Conservation (phyloP, 1,140 invertebrate species). For the Rhynchophorus ferrugineus region DNA sequence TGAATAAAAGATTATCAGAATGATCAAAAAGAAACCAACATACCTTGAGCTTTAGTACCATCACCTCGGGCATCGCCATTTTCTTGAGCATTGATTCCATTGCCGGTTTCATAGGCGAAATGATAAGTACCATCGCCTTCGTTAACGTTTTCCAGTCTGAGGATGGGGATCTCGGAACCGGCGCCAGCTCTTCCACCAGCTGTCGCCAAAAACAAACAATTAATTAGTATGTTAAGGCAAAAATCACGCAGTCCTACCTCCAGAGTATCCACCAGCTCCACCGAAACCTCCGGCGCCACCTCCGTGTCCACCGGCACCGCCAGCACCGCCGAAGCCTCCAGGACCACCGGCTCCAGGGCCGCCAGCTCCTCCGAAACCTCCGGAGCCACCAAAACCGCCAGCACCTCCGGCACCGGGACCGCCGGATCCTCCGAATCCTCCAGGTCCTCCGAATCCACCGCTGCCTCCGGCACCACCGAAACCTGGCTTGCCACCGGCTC, state of each 20-base stretch:
- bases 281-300: conserved; percentile 2
- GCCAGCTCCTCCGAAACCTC: conserved; percentile 8
- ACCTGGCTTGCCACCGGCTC: conserved; percentile 3
- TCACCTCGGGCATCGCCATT: conserved; percentile 40
- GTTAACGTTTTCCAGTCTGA: conserved; percentile 45
- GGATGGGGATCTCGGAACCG: conserved; percentile 38
- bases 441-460: conserved; percentile 1
- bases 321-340: conserved; percentile 6
- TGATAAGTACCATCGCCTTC: conserved; percentile 29
- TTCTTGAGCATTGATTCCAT: conserved; percentile 33
- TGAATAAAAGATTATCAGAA: no score
- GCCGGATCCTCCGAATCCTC: conserved; percentile 8
- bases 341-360: conserved; percentile 5
- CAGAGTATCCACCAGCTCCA: background rate
- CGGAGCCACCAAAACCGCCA: conserved; percentile 4
- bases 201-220: background rate
- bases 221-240: background rate
- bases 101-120: conserved; percentile 32
- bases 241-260: no score
- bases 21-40: no score
- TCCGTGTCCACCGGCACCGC: conserved; percentile 1
- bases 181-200: conserved; percentile 19
- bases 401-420: conserved; percentile 15
- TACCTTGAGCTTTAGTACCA: conserved; percentile 27
- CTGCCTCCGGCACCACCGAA: conserved; percentile 6